These are phyloP conservation scores for Telenomus remus DNA, from an alignment of 1,140 invertebrate genomes.

Conservation along the genomic window DNA sequence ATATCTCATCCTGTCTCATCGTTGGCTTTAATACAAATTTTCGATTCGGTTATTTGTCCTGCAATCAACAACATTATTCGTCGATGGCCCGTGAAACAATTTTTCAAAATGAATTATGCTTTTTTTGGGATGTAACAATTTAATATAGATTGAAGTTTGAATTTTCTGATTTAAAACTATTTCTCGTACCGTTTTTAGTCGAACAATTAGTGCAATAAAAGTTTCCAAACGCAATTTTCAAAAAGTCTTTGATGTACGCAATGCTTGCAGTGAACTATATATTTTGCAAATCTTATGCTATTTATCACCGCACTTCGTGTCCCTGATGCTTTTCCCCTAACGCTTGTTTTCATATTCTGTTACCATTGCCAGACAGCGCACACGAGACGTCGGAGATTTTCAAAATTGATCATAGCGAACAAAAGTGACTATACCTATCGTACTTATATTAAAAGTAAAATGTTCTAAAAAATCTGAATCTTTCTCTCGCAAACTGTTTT, in stretches of 20 bases:
- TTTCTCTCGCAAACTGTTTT: too few species aligned
- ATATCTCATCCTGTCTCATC: slow-evolving; percentile 49
- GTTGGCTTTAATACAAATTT: slow-evolving; percentile 18
- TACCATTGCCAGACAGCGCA: slow-evolving; percentile 54
- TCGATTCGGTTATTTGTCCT: background rate
- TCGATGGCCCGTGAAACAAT: background rate
- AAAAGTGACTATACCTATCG: slow-evolving; percentile 40
- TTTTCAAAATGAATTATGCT: background rate
- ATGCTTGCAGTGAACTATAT: slow-evolving; percentile 43
- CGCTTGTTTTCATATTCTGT: slow-evolving; percentile 64
- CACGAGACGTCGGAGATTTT: slow-evolving; percentile 63
- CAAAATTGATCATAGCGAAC: slow-evolving; percentile 60
- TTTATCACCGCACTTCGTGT: slow-evolving; percentile 57
- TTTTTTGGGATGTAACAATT: too few species aligned
- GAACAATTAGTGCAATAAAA: too few species aligned
- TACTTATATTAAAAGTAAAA: slow-evolving; percentile 24
- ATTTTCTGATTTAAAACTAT: background rate
- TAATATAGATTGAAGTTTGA: too few species aligned
- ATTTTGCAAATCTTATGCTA: slow-evolving; percentile 66
- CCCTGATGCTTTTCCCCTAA: slow-evolving; percentile 53
- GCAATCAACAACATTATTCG: too few species aligned
- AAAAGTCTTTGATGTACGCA: slow-evolving; percentile 36
- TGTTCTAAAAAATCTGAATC: slow-evolving; percentile 18
- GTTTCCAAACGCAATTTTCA: slow-evolving; percentile 29
- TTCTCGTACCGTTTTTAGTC: too few species aligned